phyloP scores from a whole-genome alignment of 2,888 invertebrate species.

The Villa cingulata region DNA sequence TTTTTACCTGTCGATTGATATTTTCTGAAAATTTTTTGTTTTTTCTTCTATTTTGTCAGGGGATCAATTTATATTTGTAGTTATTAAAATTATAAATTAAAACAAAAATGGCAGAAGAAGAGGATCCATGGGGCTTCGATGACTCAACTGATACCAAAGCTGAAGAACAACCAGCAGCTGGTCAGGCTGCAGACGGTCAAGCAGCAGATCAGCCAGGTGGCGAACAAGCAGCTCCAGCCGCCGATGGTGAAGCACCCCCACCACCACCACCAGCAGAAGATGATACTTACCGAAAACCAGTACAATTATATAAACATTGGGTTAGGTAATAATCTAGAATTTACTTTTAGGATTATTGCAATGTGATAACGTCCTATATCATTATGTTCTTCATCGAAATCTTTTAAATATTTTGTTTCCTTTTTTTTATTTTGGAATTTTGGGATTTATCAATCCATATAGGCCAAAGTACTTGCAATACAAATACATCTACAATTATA shows the following conservation, averaged over 20 bases:
- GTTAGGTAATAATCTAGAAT: slow-evolving; percentile 54
- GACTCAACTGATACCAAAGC: slow-evolving; percentile 25
- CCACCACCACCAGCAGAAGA: slow-evolving; percentile 37
- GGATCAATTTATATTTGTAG: not conserved
- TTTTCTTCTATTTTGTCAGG: not conserved
- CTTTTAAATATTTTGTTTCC: not conserved
- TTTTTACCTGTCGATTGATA: no score
- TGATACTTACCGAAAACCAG: slow-evolving; percentile 50
- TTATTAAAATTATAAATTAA: not conserved
- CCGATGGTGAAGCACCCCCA: slow-evolving; percentile 30
- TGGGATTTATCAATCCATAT: no score
- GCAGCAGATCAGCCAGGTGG: slow-evolving; percentile 18
- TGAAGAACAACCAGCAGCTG: slow-evolving; percentile 17
- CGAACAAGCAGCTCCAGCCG: slow-evolving; percentile 20
- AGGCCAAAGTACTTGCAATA: slow-evolving; percentile 71
- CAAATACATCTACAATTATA: slow-evolving; percentile 69
- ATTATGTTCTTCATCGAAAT: no score
- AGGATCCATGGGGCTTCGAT: slow-evolving; percentile 42
- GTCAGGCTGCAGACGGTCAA: slow-evolving; percentile 15
- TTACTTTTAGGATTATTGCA: no score
- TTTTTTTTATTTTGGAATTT: slow-evolving; percentile 15
- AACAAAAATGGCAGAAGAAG: slow-evolving; percentile 37
- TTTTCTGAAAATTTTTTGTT: no score
- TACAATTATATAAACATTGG: slow-evolving; percentile 66
- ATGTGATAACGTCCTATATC: no score